phyloP scores from a whole-genome alignment of 30 jellyfish, hydroid and myxozoan genomes.

The Catostylus mosaicus region DNA sequence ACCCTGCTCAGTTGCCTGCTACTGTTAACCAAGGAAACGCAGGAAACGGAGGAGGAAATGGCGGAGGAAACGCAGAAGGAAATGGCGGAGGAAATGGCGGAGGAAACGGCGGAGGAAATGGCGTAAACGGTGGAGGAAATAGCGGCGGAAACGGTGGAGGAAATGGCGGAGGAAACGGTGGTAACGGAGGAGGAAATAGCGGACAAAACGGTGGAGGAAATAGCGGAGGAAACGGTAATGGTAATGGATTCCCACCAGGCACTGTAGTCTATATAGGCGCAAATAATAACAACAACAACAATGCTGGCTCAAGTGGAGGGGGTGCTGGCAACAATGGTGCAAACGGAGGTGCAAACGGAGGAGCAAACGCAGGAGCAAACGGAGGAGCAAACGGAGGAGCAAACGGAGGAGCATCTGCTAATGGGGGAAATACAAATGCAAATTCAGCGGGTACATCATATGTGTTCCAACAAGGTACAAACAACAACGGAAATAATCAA shows the following conservation, averaged over 20 bases:
- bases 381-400: slow-evolving; percentile 20
- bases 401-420: neutral
- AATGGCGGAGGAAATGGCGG: slow-evolving; percentile 25
- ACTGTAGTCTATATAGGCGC: slow-evolving; percentile 1
- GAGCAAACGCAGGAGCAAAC: neutral
- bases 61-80: neutral
- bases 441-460: slow-evolving; percentile 14
- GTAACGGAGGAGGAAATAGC: slow-evolving; percentile 33
- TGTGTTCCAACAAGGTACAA: slow-evolving; percentile 24
- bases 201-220: slow-evolving; percentile 15
- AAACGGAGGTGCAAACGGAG: slow-evolving; percentile 1
- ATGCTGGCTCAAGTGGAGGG: neutral
- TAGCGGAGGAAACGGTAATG: slow-evolving; percentile 47
- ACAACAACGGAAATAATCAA: slow-evolving; percentile 7
- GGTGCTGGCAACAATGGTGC: slow-evolving; percentile 1
- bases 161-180: slow-evolving; percentile 1
- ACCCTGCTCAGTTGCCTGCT: slow-evolving; percentile 26
- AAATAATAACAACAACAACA: neutral
- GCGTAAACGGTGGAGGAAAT: slow-evolving; percentile 31
- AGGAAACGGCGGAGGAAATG: slow-evolving; percentile 27
- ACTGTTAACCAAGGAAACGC: slow-evolving; percentile 2
- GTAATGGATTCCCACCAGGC: slow-evolving; percentile 18
- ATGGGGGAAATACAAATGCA: too few relatives aligned
- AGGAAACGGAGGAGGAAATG: slow-evolving; percentile 18
- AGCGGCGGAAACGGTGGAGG: slow-evolving; percentile 36